phyloP scores from a whole-genome alignment of 1,140 invertebrate genomes.

The Cephus cinctus region DNA sequence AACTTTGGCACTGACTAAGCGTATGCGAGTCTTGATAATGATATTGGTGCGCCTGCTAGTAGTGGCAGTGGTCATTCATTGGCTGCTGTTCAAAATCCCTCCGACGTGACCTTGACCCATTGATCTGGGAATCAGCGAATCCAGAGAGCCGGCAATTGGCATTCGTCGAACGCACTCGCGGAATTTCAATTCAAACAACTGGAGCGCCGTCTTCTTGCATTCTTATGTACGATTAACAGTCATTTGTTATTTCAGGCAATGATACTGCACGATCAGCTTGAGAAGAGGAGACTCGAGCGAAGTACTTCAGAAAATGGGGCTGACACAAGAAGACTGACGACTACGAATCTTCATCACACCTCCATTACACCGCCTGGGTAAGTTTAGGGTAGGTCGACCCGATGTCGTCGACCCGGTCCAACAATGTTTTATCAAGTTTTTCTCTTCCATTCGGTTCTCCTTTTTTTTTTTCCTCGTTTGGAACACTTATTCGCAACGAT shows the following conservation, averaged over 20 bases:
- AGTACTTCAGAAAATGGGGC: conserved; percentile 46
- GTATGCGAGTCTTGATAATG: not conserved
- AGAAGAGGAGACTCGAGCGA: conserved; percentile 45
- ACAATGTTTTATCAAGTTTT: conserved; percentile 1
- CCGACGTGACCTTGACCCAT: conserved; percentile 31
- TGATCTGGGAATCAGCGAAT: no score
- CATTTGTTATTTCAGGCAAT: conserved; percentile 37
- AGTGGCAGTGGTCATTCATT: conserved; percentile 14
- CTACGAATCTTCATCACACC: conserved; percentile 36
- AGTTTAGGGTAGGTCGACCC: conserved; percentile 12
- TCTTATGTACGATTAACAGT: no score
- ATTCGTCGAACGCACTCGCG: no score
- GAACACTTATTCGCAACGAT: no score
- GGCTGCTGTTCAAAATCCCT: conserved; percentile 32
- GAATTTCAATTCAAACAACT: no score
- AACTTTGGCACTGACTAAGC: no score
- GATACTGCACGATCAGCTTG: conserved; percentile 49
- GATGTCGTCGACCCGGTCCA: not conserved
- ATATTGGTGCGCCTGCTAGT: not conserved
- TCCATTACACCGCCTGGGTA: conserved; percentile 48
- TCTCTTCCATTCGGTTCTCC: no score
- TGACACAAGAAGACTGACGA: conserved; percentile 39
- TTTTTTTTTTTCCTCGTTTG: conserved; percentile 1
- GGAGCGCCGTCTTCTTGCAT: no score
- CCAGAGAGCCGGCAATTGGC: no score